A percentile compares a stretch with the other conserved stretches of the same genome.
phyloP scores from a whole-genome alignment of 2,113 vertebrate species.

The Pogona vitticeps region DNA sequence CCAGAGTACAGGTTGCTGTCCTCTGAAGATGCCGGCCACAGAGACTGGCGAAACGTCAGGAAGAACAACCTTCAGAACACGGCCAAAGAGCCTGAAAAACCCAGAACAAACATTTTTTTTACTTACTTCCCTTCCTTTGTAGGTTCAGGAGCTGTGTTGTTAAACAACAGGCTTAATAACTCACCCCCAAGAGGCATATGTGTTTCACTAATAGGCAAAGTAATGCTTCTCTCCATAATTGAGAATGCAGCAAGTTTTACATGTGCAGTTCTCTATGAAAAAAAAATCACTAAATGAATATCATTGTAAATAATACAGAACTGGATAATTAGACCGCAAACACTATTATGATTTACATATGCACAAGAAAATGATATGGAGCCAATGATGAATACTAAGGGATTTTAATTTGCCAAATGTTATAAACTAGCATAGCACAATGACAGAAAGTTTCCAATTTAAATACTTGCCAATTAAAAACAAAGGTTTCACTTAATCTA shows the following conservation, averaged over 20 bases:
- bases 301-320: constrained; percentile 5
- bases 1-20: too few species aligned
- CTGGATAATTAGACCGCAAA: background rate
- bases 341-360: background rate
- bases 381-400: constrained; percentile 22
- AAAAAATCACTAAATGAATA: constrained; percentile 4
- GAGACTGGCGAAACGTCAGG: too few species aligned
- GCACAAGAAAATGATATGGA: background rate
- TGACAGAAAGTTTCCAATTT: background rate
- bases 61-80: too few species aligned
- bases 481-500: background rate
- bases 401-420: background rate
- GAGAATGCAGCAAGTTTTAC: background rate
- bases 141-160: background rate
- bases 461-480: background rate
- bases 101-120: too few species aligned
- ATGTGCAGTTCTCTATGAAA: background rate
- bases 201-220: constrained; percentile 2
- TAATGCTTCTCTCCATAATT: background rate
- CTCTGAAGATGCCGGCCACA: too few species aligned
- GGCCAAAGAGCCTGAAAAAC: too few species aligned
- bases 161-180: background rate
- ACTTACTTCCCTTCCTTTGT: background rate
- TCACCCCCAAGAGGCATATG: background rate
- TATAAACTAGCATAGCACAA: background rate